phyloP scores from a whole-genome alignment of 2,888 invertebrate species.

The Flexamia atlantica region DNA sequence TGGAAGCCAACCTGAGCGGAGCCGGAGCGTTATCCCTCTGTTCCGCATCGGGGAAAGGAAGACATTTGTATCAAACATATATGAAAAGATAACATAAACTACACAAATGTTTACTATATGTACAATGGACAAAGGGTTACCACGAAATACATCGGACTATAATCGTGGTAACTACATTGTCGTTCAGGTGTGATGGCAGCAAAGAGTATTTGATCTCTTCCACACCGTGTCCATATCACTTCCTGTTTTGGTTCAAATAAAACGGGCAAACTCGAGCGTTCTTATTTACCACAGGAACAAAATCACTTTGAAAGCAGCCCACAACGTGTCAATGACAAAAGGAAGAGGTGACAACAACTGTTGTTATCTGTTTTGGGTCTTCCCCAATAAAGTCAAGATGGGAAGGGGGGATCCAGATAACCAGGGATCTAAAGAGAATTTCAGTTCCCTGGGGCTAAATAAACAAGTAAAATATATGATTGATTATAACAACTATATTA shows the following conservation, averaged over 20 bases:
- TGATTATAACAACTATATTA: no score
- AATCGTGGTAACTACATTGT: conserved; percentile 56
- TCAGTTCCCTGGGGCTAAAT: no score
- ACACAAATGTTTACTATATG: conserved; percentile 69
- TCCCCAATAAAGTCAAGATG: no score
- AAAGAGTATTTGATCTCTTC: conserved; percentile 21
- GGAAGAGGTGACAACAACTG: no score
- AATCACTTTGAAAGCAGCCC: conserved; percentile 61
- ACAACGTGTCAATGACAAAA: conserved; percentile 61
- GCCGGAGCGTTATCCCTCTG: no score
- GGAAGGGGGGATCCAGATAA: no score
- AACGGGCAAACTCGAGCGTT: conserved; percentile 54
- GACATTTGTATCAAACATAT: conserved; percentile 67
- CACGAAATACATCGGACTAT: conserved; percentile 65
- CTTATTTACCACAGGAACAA: conserved; percentile 59
- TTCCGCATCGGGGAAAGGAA: no score
- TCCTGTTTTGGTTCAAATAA: conserved; percentile 49
- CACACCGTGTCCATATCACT: conserved; percentile 40
- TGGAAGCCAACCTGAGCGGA: no score
- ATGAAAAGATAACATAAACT: conserved; percentile 70
- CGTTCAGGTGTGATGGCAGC: conserved; percentile 58
- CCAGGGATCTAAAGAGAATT: no score
- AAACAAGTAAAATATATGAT: no score
- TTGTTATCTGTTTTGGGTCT: no score
- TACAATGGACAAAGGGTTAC: conserved; percentile 67